Conservation (phyloP, 1,140 invertebrate species). For the Drosophila saltans region DNA sequence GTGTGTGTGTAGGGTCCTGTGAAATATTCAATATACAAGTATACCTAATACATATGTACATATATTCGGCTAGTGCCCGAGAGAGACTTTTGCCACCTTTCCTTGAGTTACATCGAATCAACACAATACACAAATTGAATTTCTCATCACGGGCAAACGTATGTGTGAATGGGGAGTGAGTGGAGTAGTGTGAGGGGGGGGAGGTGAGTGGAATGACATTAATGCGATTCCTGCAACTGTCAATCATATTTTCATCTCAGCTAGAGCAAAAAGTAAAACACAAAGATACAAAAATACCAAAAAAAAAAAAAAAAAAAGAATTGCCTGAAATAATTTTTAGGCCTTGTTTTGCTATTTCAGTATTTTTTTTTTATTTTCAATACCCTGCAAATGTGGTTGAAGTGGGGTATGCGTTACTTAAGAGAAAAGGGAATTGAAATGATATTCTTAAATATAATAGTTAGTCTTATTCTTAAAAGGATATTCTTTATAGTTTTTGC, state of each 20-base stretch:
- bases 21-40: slow-evolving; percentile 65
- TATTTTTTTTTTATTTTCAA: slow-evolving; percentile 1
- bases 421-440: too few species aligned
- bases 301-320: not conserved
- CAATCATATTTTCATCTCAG: slow-evolving; percentile 66
- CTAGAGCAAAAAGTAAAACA: slow-evolving; percentile 27
- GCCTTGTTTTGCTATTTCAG: slow-evolving; percentile 39
- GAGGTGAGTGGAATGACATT: slow-evolving; percentile 58
- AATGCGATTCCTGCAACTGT: slow-evolving; percentile 66
- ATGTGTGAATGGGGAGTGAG: slow-evolving; percentile 1
- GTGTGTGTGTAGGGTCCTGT: slow-evolving; percentile 14
- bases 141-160: slow-evolving; percentile 57
- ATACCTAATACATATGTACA: too few species aligned
- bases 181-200: not conserved
- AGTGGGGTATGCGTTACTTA: not conserved
- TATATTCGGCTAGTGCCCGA: slow-evolving; percentile 20
- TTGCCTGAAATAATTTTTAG: slow-evolving; percentile 49
- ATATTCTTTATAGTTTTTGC: too few species aligned
- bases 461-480: too few species aligned
- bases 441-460: too few species aligned
- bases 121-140: slow-evolving; percentile 76
- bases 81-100: slow-evolving; percentile 20
- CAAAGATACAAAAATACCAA: too few species aligned
- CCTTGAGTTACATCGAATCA: slow-evolving; percentile 64
- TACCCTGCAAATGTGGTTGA: not conserved